phyloP scores from a whole-genome alignment of 2,113 vertebrate genomes.

The Prolemur simus region DNA sequence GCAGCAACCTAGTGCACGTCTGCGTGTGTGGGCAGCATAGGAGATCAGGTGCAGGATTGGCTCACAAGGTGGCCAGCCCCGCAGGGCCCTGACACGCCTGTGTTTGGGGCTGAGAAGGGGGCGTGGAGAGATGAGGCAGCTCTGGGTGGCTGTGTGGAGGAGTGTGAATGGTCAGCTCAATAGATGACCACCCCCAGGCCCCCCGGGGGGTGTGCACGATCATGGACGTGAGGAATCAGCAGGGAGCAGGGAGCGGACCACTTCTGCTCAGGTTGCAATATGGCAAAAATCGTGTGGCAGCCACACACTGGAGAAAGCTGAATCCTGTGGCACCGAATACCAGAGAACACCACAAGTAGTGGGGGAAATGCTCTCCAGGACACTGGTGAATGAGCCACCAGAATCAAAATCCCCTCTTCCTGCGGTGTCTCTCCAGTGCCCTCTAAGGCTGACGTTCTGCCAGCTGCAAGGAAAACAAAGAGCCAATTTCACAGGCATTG shows the following conservation, averaged over 20 bases:
- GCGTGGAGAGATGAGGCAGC: neutral
- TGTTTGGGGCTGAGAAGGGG: neutral
- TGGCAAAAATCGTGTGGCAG: neutral
- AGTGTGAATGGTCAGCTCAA: no score
- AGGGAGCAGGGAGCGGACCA: neutral
- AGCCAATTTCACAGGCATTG: neutral
- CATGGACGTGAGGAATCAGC: neutral
- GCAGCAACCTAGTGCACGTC: neutral
- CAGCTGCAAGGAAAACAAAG: neutral
- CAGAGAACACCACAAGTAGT: neutral
- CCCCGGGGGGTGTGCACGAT: neutral
- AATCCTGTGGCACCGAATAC: neutral
- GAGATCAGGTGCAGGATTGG: no score
- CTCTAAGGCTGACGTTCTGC: neutral
- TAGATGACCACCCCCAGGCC: neutral
- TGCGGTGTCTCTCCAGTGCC: neutral
- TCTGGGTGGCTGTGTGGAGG: neutral
- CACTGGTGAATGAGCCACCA: neutral
- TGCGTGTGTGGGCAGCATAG: accelerated
- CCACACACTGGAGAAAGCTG: neutral
- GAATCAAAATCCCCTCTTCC: neutral
- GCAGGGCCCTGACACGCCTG: no score
- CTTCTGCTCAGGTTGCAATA: neutral
- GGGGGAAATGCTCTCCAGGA: neutral
- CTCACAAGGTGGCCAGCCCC: neutral